Percentiles rank a stretch among this genome's conserved stretches.
phyloP scores from a whole-genome alignment of 2,888 invertebrate species.

The Autographa pulchrina region DNA sequence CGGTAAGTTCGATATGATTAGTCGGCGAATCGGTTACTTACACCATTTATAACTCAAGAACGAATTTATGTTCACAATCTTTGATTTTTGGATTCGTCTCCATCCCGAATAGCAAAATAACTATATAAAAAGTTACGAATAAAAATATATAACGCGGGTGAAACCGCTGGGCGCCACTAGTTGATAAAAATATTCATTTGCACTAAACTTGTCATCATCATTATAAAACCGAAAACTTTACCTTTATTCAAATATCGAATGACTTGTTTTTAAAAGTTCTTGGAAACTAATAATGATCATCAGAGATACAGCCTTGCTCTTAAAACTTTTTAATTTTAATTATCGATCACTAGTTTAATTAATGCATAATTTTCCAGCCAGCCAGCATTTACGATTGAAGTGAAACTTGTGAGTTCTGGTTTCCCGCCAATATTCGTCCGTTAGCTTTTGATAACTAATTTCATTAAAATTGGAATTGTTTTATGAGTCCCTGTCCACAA shows the following conservation, averaged over 20 bases:
- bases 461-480: background rate
- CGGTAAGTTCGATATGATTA: too few relatives aligned
- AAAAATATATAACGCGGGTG: too few relatives aligned
- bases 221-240: background rate
- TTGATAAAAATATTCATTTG: too few relatives aligned
- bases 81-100: too few relatives aligned
- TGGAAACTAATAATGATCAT: background rate
- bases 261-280: background rate
- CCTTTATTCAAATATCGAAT: background rate
- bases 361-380: background rate
- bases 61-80: too few relatives aligned
- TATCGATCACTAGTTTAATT: background rate
- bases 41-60: too few relatives aligned
- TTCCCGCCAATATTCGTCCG: background rate
- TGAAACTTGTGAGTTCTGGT: background rate
- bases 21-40: too few relatives aligned
- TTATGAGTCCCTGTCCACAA: background rate
- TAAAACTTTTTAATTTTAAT: background rate
- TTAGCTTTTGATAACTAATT: slow-evolving; percentile 6
- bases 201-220: too few relatives aligned
- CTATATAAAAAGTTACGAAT: too few relatives aligned
- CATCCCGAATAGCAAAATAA: too few relatives aligned
- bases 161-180: too few relatives aligned
- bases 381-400: background rate
- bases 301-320: background rate